These are phyloP conservation scores for Andrena bicolor DNA, from an alignment of 2,888 invertebrate species.

Conservation along the genomic window DNA sequence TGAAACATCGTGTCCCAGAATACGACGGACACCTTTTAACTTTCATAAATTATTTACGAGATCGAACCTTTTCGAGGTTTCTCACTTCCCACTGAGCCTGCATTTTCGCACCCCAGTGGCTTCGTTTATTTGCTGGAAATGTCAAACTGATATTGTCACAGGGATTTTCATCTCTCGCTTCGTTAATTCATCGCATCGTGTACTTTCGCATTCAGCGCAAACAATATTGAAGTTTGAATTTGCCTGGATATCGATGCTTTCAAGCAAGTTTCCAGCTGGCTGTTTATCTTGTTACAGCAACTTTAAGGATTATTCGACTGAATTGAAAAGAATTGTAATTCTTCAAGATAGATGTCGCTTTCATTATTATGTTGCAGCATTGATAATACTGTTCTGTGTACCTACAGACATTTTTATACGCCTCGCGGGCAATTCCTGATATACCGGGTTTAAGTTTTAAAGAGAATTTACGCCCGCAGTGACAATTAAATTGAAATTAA, in stretches of 20 bases:
- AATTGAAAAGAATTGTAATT: no score
- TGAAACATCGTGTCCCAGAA: slow-evolving; percentile 47
- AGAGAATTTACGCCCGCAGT: no score
- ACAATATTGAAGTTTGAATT: not conserved
- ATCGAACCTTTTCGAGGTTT: slow-evolving; percentile 15
- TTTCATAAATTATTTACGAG: slow-evolving; percentile 55
- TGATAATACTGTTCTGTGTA: no score
- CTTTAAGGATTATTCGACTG: not conserved
- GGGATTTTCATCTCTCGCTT: not conserved
- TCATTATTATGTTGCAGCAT: no score
- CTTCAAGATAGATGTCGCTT: no score
- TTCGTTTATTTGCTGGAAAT: slow-evolving; percentile 9
- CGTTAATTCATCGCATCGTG: not conserved
- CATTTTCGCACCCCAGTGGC: not conserved
- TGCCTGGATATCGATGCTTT: not conserved
- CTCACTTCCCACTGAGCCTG: not conserved
- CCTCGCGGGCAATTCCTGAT: no score
- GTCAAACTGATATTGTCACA: slow-evolving; percentile 1
- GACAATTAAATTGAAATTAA: not conserved
- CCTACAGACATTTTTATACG: no score
- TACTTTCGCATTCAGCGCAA: not conserved
- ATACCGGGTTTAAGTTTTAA: no score
- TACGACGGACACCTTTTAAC: slow-evolving; percentile 40
- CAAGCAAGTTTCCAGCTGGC: not conserved
- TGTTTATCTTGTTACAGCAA: not conserved